Conservation (phyloP, 2,888 invertebrate species). For the Polia nebulosa region DNA sequence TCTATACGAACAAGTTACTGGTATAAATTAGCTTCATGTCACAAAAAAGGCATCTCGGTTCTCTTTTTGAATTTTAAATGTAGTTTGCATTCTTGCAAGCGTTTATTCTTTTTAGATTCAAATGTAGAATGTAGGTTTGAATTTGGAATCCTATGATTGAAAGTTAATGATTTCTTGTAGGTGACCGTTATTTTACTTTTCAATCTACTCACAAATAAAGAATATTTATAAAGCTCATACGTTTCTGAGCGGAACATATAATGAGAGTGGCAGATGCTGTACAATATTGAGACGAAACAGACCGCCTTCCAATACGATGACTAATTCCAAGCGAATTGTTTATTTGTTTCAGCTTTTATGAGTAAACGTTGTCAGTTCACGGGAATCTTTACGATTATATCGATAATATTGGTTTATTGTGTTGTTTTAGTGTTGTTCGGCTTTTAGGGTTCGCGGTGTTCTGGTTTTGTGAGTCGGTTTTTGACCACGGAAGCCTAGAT, state of each 20-base stretch:
- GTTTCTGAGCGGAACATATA: conserved; percentile 61
- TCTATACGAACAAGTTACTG: conserved; percentile 59
- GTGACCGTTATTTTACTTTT: conserved; percentile 16
- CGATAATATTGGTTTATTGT: conserved; percentile 65
- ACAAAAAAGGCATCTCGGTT: conserved; percentile 54
- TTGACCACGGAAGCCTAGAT: conserved; percentile 12
- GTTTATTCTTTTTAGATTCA: conserved; percentile 49
- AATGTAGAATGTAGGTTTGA: conserved; percentile 34
- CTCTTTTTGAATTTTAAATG: conserved; percentile 58
- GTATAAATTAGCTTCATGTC: conserved; percentile 62
- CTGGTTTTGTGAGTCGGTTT: conserved; percentile 12
- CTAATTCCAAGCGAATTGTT: conserved; percentile 77
- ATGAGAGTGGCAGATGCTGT: conserved; percentile 72
- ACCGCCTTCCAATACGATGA: conserved; percentile 74
- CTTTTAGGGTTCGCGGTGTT: conserved; percentile 35
- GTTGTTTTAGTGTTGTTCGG: conserved; percentile 58
- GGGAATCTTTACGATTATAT: conserved; percentile 67
- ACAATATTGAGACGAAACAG: conserved; percentile 81
- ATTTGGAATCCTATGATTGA: conserved; percentile 42
- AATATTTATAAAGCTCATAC: conserved; percentile 59
- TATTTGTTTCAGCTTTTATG: conserved; percentile 83
- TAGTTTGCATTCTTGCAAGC: conserved; percentile 52
- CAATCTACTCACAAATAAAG: conserved; percentile 8
- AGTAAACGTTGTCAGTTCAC: conserved; percentile 80
- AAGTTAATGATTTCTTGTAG: conserved; percentile 18